Evolutionary conservation across 2,113 vertebrate species (phyloP), one percentile per base, ranked within the genome.

Genomic region (Brachyhypopomus gauderio): DNA sequence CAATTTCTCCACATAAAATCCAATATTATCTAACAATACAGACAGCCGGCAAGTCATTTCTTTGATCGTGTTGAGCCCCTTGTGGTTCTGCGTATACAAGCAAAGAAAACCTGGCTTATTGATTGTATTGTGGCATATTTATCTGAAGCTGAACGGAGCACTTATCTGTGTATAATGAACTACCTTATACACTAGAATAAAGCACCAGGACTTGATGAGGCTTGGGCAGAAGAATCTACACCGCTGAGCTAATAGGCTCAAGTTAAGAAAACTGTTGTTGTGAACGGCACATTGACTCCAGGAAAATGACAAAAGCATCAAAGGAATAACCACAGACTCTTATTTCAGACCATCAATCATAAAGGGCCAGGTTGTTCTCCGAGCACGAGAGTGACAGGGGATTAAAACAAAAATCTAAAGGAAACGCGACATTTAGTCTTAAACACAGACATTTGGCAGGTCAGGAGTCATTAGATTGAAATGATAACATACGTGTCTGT

Each of bases 111-210:
- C 45, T 14, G 45, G 45, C 12, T 52, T 14, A 52, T 52, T 14
- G 45, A 14, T 52, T 52, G 45, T 14, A 52, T 52, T 52, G 45
- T 52, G 45, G 45, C 45, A 52, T 52, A 14, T 52, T 52, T 52
- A 11, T 52, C 45, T 52, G 45, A 52, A 52, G 45, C 45, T 52
- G 12, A 52, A 63, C 60, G 62, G 70, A 16, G 69, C 27, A 38
- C 38, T 79, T 79, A 25, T 23, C 5, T 12, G 11, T 41, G 22
- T n/a, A 45, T 78, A 36, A 78, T 38, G n/a, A 78, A 78, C 27
- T 78, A 66, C n/a, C 52, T 22, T 8, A 69, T n/a, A n/a, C n/a
- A n/a, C n/a, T n/a, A 78, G 66, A 7, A 72, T 20, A 52, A 55
- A 62, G 17, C 56, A 60, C 36, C 8, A 45, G 58, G 48, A 63